phyloP scores from a whole-genome alignment of 1,140 invertebrate species.

The Papilio xuthus region DNA sequence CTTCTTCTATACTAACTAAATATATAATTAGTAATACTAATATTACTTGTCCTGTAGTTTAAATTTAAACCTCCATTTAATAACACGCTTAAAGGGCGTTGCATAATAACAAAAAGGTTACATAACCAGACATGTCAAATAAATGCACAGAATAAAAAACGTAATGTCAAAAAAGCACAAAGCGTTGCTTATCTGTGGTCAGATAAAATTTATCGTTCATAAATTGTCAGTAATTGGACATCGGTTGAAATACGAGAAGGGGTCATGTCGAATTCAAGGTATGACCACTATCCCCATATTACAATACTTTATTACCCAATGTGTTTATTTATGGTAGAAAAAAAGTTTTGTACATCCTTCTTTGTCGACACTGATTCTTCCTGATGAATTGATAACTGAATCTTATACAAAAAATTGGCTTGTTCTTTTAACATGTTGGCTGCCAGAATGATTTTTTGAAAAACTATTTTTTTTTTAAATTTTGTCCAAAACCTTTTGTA shows the following conservation, averaged over 20 bases:
- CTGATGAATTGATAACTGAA: not conserved
- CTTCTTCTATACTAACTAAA: too few species aligned
- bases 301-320: not conserved
- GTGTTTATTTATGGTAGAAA: not conserved
- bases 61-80: too few species aligned
- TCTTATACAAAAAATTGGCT: not conserved
- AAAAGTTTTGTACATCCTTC: not conserved
- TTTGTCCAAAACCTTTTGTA: too few species aligned
- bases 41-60: too few species aligned
- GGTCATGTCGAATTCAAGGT: constrained; percentile 23
- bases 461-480: too few species aligned
- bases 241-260: constrained; percentile 14
- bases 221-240: constrained; percentile 20
- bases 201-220: constrained; percentile 23
- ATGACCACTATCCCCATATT: not conserved
- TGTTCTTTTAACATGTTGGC: too few species aligned
- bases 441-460: too few species aligned
- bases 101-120: not conserved
- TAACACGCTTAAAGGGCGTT: too few species aligned
- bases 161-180: constrained; percentile 11
- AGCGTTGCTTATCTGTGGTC: constrained; percentile 7
- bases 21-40: too few species aligned
- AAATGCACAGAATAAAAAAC: constrained; percentile 17
- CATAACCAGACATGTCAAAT: not conserved
- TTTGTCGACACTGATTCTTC: not conserved